phyloP scores from a whole-genome alignment of 2,888 invertebrate genomes.

The Hetaerina titia region DNA sequence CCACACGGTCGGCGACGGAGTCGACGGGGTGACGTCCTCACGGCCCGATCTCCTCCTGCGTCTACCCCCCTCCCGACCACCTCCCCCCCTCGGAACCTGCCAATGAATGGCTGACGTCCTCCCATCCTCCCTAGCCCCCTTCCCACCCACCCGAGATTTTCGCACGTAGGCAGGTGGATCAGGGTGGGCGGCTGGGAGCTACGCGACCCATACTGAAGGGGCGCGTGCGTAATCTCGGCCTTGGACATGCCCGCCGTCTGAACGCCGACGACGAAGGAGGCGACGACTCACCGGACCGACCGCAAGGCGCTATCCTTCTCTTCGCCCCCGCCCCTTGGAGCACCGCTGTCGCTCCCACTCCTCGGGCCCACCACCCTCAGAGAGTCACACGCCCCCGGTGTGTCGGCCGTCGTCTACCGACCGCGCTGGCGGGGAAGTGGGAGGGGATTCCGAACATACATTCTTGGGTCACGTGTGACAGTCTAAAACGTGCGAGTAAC shows the following conservation, averaged over 20 bases:
- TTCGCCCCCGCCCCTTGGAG: not conserved
- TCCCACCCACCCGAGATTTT: constrained; percentile 28
- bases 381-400: not conserved
- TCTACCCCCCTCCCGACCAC: not conserved
- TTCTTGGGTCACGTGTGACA: too few relatives aligned
- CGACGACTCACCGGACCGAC: constrained; percentile 35
- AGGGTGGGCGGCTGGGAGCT: constrained; percentile 38
- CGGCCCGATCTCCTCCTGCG: not conserved
- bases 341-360: not conserved
- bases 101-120: constrained; percentile 36
- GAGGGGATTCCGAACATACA: too few relatives aligned
- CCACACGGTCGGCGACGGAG: not conserved
- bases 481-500: too few relatives aligned
- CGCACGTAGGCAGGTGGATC: constrained; percentile 39
- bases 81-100: not conserved
- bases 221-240: constrained; percentile 62
- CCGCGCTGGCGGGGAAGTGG: not conserved
- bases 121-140: not conserved
- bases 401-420: not conserved
- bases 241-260: constrained; percentile 60
- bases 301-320: constrained; percentile 5
- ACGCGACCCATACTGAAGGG: constrained; percentile 56
- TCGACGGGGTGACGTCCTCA: not conserved
- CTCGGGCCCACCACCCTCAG: not conserved
- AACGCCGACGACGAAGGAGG: not conserved